Conservation (phyloP, 2,113 vertebrate species). For the Promerops cafer region DNA sequence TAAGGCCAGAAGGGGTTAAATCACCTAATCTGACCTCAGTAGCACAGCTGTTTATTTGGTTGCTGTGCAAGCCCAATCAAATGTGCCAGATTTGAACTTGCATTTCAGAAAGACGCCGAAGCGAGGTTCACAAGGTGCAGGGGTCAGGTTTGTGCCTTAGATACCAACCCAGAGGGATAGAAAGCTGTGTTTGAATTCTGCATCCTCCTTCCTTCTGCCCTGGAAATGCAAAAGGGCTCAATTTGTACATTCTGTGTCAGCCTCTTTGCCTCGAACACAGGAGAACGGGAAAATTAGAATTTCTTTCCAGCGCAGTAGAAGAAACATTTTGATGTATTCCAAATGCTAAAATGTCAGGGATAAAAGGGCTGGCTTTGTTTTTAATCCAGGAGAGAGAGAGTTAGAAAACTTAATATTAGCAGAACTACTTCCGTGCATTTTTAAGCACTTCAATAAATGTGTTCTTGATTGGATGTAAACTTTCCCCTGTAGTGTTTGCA, state of each 20-base stretch:
- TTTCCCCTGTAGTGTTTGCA: conserved; percentile 34
- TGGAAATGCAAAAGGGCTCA: not conserved
- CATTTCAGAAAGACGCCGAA: not conserved
- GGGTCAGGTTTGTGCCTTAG: not conserved
- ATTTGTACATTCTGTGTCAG: not conserved
- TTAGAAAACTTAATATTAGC: conserved; percentile 48
- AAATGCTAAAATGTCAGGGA: conserved; percentile 31
- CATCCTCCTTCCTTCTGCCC: not conserved
- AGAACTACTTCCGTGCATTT: conserved; percentile 21
- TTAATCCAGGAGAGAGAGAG: conserved; percentile 16
- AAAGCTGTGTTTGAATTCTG: not conserved
- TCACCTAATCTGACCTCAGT: not conserved
- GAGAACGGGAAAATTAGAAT: not conserved
- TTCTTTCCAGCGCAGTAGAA: not conserved
- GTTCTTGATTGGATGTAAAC: conserved; percentile 53
- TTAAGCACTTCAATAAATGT: conserved; percentile 36
- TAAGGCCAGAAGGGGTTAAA: not conserved
- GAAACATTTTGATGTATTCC: conserved; percentile 30
- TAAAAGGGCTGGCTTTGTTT: conserved; percentile 39
- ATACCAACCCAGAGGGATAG: not conserved
- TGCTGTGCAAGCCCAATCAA: not conserved
- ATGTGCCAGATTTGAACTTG: not conserved
- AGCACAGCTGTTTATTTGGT: not conserved
- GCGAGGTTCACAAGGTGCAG: not conserved
- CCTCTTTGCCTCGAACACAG: not conserved